Evolutionary conservation across 1,140 invertebrate genomes (phyloP).

Genomic region (Zaprionus inermis): DNA sequence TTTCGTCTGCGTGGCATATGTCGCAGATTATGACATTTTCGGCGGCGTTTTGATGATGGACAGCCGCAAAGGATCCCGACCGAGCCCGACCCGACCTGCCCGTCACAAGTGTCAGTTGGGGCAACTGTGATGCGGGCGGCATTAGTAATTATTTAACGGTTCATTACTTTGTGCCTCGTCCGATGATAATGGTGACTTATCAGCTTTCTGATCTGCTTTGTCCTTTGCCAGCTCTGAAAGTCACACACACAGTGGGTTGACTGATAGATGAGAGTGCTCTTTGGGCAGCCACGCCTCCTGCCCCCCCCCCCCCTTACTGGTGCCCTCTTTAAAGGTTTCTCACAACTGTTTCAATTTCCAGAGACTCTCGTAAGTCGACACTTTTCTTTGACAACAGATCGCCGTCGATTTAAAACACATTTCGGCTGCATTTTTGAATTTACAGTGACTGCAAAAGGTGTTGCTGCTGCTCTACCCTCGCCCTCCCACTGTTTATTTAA

Average conservation of each 20-base stretch:
- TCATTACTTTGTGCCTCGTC: constrained; percentile 37
- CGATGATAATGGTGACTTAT: constrained; percentile 1
- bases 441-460: constrained; percentile 19
- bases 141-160: constrained; percentile 67
- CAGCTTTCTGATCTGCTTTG: not conserved
- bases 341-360: not conserved
- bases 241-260: not conserved
- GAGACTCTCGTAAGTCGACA: constrained; percentile 56
- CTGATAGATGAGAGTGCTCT: not conserved
- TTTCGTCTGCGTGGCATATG: constrained; percentile 51
- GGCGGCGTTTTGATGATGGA: constrained; percentile 43
- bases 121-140: constrained; percentile 35
- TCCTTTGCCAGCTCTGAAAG: not conserved
- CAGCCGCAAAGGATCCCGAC: constrained; percentile 7
- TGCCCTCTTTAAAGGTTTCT: not conserved
- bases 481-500: constrained; percentile 56
- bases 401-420: constrained; percentile 64
- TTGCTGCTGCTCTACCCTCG: too few relatives aligned
- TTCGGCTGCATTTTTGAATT: constrained; percentile 58
- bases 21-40: constrained; percentile 71
- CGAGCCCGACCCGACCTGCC: not conserved
- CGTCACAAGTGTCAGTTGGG: constrained; percentile 37
- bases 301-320: too few relatives aligned
- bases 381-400: constrained; percentile 38
- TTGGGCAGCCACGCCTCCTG: not conserved